Evolutionary conservation across 64 coral and sea anemone genomes (phyloP), one percentile per base, ranked within the genome.

Genomic region (Porites lutea): DNA sequence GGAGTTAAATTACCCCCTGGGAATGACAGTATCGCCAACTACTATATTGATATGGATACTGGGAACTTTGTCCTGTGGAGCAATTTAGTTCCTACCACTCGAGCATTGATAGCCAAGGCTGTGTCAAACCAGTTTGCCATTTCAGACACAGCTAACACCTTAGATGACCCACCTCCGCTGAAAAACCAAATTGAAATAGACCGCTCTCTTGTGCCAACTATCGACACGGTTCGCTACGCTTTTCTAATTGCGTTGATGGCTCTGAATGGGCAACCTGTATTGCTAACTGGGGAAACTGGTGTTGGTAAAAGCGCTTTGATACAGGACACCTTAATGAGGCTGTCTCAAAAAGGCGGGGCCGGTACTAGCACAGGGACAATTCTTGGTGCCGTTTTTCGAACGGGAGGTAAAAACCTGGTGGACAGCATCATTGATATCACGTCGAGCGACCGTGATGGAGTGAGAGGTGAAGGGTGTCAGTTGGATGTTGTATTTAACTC

Each of bases 41-140:
- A 90, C 65, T 99, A 91, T 70, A 72, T 99, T 37, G 92, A 99
- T 77, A 60, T 99, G 44, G 97, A 96, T 48, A 93, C 74, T 6
- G 97, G 94, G 19, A 91, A 99, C 16, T 99, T 99, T 70, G 70
- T 79, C 8, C 82, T 73, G 22, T 99, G 97, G 97, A 88, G 65
- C 22, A 93, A 79, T 13, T 53, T 99, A 20, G 97, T 99, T 3
- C 97, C 95, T 18, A 72, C 88, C 16, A 12, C 94, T 48, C 90
- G 94, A 48, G 89, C 94, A 18, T 83, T 99, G 13, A 99, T 99
- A 54, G 94, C 94, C 19, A 96, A 96, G 66, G 68, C 97, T 3
- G 89, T 99, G 2, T 93, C 97, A 52, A 86, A 92, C 18, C 94
- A 96, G 58, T 90, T 87, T 10, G 94, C 92, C 8, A 86, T 94